These are phyloP conservation scores for Cololabis saira DNA, from an alignment of 2,113 vertebrate species.

Conservation along the genomic window DNA sequence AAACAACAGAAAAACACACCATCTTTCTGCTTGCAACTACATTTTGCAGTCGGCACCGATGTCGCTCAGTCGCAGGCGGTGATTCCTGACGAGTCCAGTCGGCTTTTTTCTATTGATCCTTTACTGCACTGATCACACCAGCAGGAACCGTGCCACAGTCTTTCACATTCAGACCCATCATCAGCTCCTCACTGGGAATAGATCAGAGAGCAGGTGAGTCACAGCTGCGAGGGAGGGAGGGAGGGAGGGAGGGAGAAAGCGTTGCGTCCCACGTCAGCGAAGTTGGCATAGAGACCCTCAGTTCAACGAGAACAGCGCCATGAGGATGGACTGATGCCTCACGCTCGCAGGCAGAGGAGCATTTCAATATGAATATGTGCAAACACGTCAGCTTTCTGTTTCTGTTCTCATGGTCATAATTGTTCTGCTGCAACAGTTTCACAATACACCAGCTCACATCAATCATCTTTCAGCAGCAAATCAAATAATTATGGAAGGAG, in stretches of 20 bases:
- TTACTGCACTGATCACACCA: slow-evolving; percentile 61
- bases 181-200: slow-evolving; percentile 63
- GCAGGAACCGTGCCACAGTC: slow-evolving; percentile 23
- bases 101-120: slow-evolving; percentile 21
- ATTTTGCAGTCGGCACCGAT: slow-evolving; percentile 11
- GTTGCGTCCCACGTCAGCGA: slow-evolving; percentile 63
- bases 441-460: not conserved
- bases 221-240: slow-evolving; percentile 54
- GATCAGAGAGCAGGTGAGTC: slow-evolving; percentile 80
- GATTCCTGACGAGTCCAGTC: slow-evolving; percentile 10
- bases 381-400: not conserved
- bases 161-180: slow-evolving; percentile 51
- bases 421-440: not conserved
- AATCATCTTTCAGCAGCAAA: not conserved
- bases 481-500: not conserved
- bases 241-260: slow-evolving; percentile 49
- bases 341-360: not conserved
- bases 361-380: slow-evolving; percentile 12
- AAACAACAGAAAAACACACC: not conserved
- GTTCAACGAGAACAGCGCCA: not conserved
- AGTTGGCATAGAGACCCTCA: slow-evolving; percentile 42
- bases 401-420: not conserved
- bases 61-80: slow-evolving; percentile 5
- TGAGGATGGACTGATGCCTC: slow-evolving; percentile 8
- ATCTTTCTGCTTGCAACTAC: slow-evolving; percentile 6